Evolutionary conservation across 2,888 invertebrate species (phyloP), one percentile per base, ranked within the genome.

Genomic region (Patella pellucida): DNA sequence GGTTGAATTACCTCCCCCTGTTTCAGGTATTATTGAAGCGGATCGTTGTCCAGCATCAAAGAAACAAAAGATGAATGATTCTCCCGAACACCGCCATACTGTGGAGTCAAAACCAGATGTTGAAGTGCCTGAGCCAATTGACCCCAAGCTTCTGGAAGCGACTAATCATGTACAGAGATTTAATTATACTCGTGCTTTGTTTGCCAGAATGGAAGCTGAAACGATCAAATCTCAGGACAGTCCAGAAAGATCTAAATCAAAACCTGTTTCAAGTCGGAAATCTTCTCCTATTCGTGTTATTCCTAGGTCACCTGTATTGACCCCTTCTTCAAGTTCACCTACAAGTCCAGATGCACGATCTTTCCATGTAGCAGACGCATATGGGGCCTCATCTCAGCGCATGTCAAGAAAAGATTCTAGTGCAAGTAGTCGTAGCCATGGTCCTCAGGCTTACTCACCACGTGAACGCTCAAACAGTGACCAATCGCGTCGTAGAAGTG

Each of bases 151-250:
- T 3, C 72, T 79, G 16, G 84, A 86, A 62, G 79, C 87, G n/a
- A 85, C 87, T 15, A 88, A 83, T 74, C 90, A 90, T 83, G 88
- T 90, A 1, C 86, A 90, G 76, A 79, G 90, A 16, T 90, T 90
- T 74, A 89, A 88, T 74, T 85, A 87, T 79, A 89, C 89, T 0
- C 82, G 89, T 16, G 89, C 88, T 7, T 79, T 90, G 68, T 90
- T 90, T 79, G 89, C 89, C n/a, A 80, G 86, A n/a, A 83, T 91
- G 83, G 90, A 90, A 75, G 87, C 89, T 67, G 85, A 89, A 72
- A 85, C 76, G 1, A 81, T 81, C 51, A 41, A 73, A 56, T 82
- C 82, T 23, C 82, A 82, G 69, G 81, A 83, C 41, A 23, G 14
- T 9, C 50, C 69, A 9, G 31, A 69, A 16, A 52, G 68, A 15